Conservation (phyloP, 2,113 vertebrate species). For the Chloropsis hardwickii region DNA sequence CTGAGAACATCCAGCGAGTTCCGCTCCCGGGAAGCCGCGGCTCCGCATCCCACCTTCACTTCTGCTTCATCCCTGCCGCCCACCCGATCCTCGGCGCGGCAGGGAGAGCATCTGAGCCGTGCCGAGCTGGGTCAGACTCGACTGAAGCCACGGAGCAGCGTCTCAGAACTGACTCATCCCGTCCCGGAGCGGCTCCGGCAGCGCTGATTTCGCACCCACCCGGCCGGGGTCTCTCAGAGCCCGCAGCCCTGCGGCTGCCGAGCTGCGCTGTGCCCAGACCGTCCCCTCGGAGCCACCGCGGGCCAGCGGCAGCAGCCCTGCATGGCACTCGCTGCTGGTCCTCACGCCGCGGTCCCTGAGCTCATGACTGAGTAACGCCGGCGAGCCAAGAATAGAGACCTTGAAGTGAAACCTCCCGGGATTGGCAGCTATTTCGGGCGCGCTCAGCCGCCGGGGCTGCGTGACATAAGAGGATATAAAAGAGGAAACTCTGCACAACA, state of each 20-base stretch:
- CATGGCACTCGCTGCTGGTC: not conserved
- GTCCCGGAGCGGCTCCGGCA: not conserved
- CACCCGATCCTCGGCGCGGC: not conserved
- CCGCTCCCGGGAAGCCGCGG: not conserved
- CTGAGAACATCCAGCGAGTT: constrained; percentile 27
- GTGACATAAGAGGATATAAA: constrained; percentile 59
- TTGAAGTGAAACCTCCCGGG: constrained; percentile 62
- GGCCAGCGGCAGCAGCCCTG: not conserved
- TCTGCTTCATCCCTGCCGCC: not conserved
- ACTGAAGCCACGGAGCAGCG: rapidly evolving
- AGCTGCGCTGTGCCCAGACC: not conserved
- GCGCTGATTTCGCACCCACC: rapidly evolving
- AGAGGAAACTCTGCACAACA: constrained; percentile 60
- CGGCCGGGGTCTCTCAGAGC: rapidly evolving
- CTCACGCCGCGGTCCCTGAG: not conserved
- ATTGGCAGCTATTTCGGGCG: constrained; percentile 61
- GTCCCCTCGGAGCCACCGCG: not conserved
- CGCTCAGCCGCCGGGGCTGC: constrained; percentile 6
- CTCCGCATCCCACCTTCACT: constrained; percentile 25
- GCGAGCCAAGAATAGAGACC: constrained; percentile 64
- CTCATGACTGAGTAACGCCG: constrained; percentile 30
- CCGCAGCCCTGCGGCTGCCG: rapidly evolving
- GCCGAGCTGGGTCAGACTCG: not conserved
- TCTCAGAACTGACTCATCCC: not conserved
- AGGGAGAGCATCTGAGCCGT: not conserved